phyloP scores from a whole-genome alignment of 1,140 invertebrate genomes.

The Chrysopa pallens region DNA sequence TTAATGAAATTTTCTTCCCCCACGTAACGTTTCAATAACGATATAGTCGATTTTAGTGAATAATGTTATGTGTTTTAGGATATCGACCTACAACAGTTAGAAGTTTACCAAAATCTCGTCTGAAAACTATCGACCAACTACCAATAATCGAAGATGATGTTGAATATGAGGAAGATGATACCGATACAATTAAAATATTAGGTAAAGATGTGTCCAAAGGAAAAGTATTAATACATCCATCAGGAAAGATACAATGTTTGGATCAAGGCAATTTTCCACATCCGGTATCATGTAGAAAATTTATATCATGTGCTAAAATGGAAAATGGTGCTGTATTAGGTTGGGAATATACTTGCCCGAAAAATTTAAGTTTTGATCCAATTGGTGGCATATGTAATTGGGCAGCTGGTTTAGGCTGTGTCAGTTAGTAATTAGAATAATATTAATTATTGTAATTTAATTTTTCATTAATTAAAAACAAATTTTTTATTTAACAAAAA shows the following conservation, averaged over 20 bases:
- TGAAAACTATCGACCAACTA: slow-evolving; percentile 2
- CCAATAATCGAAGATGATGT: slow-evolving; percentile 31
- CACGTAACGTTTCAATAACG: too few relatives aligned
- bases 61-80: too few relatives aligned
- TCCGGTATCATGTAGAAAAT: slow-evolving; percentile 71
- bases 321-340: slow-evolving; percentile 55
- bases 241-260: slow-evolving; percentile 56
- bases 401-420: slow-evolving; percentile 57
- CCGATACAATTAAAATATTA: slow-evolving; percentile 21
- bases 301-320: slow-evolving; percentile 71
- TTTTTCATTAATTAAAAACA: too few relatives aligned
- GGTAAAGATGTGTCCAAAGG: slow-evolving; percentile 23
- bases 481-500: too few relatives aligned
- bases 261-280: slow-evolving; percentile 79
- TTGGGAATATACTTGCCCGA: slow-evolving; percentile 75
- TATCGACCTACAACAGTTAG: too few relatives aligned
- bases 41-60: too few relatives aligned
- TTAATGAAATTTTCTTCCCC: too few relatives aligned
- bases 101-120: neutral
- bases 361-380: slow-evolving; percentile 66
- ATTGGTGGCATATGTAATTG: slow-evolving; percentile 80
- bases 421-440: slow-evolving; percentile 23
- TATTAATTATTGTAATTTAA: neutral
- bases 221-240: slow-evolving; percentile 24
- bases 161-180: slow-evolving; percentile 44